Evolutionary conservation across 2,113 vertebrate species (phyloP).

Genomic region (Prolemur simus): DNA sequence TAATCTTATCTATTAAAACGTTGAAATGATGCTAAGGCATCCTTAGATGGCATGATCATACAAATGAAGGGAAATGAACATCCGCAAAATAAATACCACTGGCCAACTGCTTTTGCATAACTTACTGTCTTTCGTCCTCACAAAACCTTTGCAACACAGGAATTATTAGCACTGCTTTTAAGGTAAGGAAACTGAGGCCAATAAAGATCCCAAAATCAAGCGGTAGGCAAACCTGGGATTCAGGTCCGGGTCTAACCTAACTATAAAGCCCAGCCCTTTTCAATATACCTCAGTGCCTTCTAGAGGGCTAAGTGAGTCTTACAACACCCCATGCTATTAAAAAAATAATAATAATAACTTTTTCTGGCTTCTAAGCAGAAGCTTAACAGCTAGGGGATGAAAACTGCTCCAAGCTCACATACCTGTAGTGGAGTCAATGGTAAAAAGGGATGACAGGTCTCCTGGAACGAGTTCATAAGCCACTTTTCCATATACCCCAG

Average conservation of each 20-base stretch:
- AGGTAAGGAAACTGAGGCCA: background rate
- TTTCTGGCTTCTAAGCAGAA: background rate
- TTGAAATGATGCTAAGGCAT: background rate
- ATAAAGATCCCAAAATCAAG: background rate
- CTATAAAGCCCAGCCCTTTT: background rate
- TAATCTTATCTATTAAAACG: background rate
- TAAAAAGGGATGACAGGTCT: constrained; percentile 88
- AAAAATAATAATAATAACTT: no score
- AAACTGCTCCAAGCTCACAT: background rate
- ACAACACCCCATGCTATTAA: background rate
- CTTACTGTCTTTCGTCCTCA: background rate
- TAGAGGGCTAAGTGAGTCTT: background rate
- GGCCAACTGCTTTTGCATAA: background rate
- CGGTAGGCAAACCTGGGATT: background rate
- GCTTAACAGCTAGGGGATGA: background rate
- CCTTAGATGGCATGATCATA: background rate
- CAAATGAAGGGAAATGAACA: background rate
- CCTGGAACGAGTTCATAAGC: constrained; percentile 87
- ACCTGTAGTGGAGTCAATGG: constrained; percentile 92
- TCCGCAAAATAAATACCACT: background rate
- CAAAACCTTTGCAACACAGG: background rate
- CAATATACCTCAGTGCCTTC: background rate
- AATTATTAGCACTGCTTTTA: background rate
- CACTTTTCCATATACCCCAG: constrained; percentile 87
- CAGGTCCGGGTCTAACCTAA: no score